phyloP scores from a whole-genome alignment of 2,888 invertebrate species.

The Caenorhabditis sp. region DNA sequence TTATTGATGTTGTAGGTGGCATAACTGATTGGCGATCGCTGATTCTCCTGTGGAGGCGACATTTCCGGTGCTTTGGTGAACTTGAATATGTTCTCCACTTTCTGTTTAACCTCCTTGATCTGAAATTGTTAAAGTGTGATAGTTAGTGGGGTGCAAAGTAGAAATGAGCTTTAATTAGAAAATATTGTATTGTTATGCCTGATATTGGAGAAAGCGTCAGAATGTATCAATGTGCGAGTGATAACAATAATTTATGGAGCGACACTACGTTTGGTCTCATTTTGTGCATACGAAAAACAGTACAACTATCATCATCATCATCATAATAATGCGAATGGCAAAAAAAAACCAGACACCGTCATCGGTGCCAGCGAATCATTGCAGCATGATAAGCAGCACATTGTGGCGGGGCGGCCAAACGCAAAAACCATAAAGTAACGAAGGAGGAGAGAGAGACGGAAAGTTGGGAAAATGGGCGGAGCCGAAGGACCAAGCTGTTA shows the following conservation, averaged over 20 bases:
- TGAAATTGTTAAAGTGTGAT: conserved; percentile 20
- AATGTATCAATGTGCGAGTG: conserved; percentile 1
- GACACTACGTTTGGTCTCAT: conserved; percentile 19
- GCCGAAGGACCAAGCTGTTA: conserved; percentile 4
- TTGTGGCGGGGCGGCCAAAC: conserved; percentile 31
- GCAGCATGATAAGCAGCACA: conserved; percentile 22
- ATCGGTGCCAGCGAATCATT: conserved; percentile 33
- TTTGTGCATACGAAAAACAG: conserved; percentile 21
- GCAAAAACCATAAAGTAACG: conserved; percentile 55
- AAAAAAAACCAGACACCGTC: conserved; percentile 36
- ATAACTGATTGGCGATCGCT: conserved; percentile 8
- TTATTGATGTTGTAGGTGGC: not conserved
- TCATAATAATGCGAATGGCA: conserved; percentile 14
- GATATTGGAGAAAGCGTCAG: not conserved
- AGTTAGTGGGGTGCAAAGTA: not conserved
- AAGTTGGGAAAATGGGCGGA: not conserved
- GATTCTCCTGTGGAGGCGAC: conserved; percentile 38
- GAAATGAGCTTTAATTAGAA: conserved; percentile 11
- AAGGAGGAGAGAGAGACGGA: conserved; percentile 6
- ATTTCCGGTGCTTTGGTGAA: conserved; percentile 23
- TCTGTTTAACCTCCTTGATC: conserved; percentile 4
- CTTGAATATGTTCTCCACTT: not conserved
- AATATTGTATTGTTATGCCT: not conserved
- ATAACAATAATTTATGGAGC: conserved; percentile 41
- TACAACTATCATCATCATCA: conserved; percentile 16